A percentile compares a stretch with the other conserved stretches of the same genome.
Conservation (phyloP, 2,797 vertebrate genomes). For the Natrix natrix region DNA sequence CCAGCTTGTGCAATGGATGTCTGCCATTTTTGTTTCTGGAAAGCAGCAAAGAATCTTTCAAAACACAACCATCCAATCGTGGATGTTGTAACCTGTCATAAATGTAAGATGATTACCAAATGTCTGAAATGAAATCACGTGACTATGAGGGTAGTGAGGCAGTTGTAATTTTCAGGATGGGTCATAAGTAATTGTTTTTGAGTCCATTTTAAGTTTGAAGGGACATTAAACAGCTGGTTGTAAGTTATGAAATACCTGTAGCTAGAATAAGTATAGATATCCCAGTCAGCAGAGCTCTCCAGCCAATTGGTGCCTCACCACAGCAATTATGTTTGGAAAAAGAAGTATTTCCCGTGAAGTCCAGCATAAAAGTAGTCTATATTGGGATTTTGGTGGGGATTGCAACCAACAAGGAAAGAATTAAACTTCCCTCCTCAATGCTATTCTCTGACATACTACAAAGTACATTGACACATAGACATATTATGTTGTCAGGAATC, state of each 20-base stretch:
- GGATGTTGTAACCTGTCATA: neutral
- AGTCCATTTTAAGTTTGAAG: neutral
- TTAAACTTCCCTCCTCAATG: neutral
- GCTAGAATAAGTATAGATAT: neutral
- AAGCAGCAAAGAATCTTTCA: neutral
- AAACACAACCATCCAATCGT: neutral
- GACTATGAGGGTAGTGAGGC: neutral
- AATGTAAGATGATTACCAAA: neutral
- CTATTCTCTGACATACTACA: neutral
- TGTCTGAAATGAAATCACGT: neutral
- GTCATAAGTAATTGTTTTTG: neutral
- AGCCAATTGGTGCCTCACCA: neutral
- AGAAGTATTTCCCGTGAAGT: neutral
- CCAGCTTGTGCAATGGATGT: neutral
- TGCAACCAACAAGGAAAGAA: neutral
- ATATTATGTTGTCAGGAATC: neutral
- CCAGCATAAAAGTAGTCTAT: neutral
- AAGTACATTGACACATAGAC: neutral
- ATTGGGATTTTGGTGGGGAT: neutral
- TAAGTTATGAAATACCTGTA: neutral
- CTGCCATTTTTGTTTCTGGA: neutral
- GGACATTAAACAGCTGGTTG: neutral
- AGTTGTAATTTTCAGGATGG: neutral
- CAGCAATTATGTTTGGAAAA: neutral
- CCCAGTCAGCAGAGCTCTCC: neutral